These are phyloP conservation scores for Ciconia nigra DNA, from an alignment of 2,797 vertebrate species.

Conservation along the genomic window DNA sequence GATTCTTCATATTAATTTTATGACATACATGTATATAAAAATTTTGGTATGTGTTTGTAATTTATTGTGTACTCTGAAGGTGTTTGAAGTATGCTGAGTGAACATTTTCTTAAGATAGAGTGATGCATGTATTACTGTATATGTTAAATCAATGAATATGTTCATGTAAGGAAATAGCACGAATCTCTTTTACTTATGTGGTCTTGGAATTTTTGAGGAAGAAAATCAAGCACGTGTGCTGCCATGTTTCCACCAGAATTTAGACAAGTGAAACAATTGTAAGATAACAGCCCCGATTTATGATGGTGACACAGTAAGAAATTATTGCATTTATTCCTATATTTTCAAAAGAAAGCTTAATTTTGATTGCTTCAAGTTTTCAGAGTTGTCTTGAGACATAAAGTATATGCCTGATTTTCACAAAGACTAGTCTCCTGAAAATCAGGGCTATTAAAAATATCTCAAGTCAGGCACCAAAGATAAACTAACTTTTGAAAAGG, in stretches of 20 bases:
- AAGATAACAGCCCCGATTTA: not conserved
- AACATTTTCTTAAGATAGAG: not conserved
- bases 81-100: not conserved
- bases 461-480: not conserved
- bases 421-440: not conserved
- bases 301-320: not conserved
- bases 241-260: not conserved
- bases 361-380: not conserved
- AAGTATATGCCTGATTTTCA: not conserved
- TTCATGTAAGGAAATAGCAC: not conserved
- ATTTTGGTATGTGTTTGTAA: not conserved
- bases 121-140: not conserved
- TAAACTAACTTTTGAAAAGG: not conserved
- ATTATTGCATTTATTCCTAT: not conserved
- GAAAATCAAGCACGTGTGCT: not conserved
- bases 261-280: not conserved
- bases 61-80: not conserved
- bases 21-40: not conserved
- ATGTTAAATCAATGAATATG: not conserved
- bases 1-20: not conserved
- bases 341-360: not conserved
- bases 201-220: not conserved
- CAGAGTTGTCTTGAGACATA: not conserved
- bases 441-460: not conserved
- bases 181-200: not conserved